Base-by-base conservation (phyloP, 2,797 vertebrate genomes). In the Poeciliopsis presidionis region DNA sequence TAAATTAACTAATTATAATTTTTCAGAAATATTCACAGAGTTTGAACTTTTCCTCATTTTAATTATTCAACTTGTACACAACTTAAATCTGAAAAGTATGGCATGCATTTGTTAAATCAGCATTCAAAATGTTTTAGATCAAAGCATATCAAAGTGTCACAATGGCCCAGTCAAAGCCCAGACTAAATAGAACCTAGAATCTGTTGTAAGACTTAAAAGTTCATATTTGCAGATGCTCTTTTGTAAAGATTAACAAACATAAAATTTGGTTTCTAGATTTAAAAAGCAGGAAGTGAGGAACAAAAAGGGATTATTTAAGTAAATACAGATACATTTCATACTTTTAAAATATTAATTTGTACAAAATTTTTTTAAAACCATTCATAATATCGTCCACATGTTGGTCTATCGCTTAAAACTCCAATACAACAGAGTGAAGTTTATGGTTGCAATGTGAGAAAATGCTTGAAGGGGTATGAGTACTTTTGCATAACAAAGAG, bases 321-420 rank as follows among this genome's bases (percentile, higher is more conserved):
- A 30, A 59, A 30, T 59, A 59, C n/a, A 59, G 25, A n/a, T 4
- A 12, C 53, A n/a, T n/a, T 55, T 55, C 2, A 25, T n/a, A 55
- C 25, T n/a, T 55, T 55, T 55, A n/a, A 55, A 55, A 8, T 25
- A 9, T 55, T n/a, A 9, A n/a, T 51, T 51, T 51, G 49, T 51
- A 51, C 6, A n/a, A 55, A 3, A 3, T 0, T 0, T 0, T 0
- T 3, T 12, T 12, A 13, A 43, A 45, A 13, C 7, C 53, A 55
- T 25, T 55, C 7, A 25, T 55, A 55, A 12, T 13, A 2, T 30
- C 30, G 33, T 6, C 28, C 30, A n/a, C 36, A 3, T 39, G 61
- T 65, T 39, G 16, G 18, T 20, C 33, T 65, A 4, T 65, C 16
- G 0, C 13, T 30, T 33, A 36, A 65, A n/a, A 22, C 43, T 14